phyloP scores from a whole-genome alignment of 2,113 vertebrate species.

The Dasyornis broadbenti region DNA sequence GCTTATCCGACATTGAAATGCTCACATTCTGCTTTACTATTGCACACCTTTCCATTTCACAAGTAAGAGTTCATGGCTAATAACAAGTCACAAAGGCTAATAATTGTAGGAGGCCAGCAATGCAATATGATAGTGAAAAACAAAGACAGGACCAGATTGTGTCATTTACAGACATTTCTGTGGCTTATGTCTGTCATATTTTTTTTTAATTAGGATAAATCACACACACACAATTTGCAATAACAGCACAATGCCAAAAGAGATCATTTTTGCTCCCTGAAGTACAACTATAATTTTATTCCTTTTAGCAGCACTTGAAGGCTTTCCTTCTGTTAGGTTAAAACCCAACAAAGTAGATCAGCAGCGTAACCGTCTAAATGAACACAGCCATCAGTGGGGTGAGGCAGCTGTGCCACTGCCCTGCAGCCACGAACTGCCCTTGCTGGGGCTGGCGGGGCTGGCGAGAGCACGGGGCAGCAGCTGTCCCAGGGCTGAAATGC shows the following conservation, averaged over 20 bases:
- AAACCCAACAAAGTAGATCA: slow-evolving; percentile 47
- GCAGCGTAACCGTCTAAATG: background rate
- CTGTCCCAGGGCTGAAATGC: background rate
- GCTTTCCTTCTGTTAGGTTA: slow-evolving; percentile 52
- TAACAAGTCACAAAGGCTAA: slow-evolving; percentile 34
- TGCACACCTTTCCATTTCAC: background rate
- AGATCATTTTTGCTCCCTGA: slow-evolving; percentile 47
- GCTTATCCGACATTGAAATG: background rate
- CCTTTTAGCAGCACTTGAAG: slow-evolving; percentile 20
- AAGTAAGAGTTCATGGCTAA: background rate
- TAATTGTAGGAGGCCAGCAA: slow-evolving; percentile 45
- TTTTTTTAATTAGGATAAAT: slow-evolving; percentile 69
- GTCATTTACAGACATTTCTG: slow-evolving; percentile 57
- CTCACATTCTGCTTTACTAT: background rate
- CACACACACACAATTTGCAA: background rate
- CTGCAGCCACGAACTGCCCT: background rate
- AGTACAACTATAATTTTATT: background rate
- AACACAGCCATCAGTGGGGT: background rate
- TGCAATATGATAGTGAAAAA: slow-evolving; percentile 24
- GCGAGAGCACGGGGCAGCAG: background rate
- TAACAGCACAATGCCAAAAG: slow-evolving; percentile 47
- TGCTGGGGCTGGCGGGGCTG: background rate
- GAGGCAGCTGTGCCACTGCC: background rate
- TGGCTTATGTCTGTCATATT: slow-evolving; percentile 59
- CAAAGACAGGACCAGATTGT: slow-evolving; percentile 58